Conservation (phyloP, 2,888 invertebrate species). For the Leptinotarsa juncta region DNA sequence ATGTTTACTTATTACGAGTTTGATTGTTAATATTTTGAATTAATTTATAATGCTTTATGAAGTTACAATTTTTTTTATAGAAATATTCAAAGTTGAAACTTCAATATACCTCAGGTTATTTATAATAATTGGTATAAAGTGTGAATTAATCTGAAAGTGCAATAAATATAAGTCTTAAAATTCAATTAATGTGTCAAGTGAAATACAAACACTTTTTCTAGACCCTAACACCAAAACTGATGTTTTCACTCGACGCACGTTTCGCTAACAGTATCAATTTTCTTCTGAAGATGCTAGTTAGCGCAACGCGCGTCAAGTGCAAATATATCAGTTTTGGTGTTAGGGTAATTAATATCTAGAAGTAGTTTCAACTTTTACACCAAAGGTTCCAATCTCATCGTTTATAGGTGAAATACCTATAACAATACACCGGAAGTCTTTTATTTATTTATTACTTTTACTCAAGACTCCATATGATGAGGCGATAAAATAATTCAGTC, state of each 20-base stretch:
- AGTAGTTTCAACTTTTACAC: neutral
- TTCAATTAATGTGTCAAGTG: neutral
- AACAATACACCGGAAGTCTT: too few relatives aligned
- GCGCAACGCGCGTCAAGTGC: neutral
- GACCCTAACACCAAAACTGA: constrained; percentile 1
- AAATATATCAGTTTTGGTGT: neutral
- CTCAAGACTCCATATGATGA: too few relatives aligned
- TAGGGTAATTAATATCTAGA: neutral
- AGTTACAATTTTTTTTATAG: too few relatives aligned
- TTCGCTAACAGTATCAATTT: constrained; percentile 1
- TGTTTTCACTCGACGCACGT: neutral
- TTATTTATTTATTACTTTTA: too few relatives aligned
- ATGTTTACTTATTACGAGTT: too few relatives aligned
- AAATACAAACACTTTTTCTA: neutral
- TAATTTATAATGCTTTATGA: too few relatives aligned
- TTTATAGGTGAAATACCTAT: too few relatives aligned
- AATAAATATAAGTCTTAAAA: neutral
- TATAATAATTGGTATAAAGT: too few relatives aligned
- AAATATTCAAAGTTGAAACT: too few relatives aligned
- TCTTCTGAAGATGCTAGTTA: neutral
- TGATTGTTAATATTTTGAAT: too few relatives aligned
- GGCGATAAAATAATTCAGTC: too few relatives aligned
- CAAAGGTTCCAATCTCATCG: neutral
- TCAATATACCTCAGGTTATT: too few relatives aligned
- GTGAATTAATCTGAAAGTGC: neutral